Conservation (phyloP, 2,113 vertebrate genomes). For the Sphyrna mokarran region DNA sequence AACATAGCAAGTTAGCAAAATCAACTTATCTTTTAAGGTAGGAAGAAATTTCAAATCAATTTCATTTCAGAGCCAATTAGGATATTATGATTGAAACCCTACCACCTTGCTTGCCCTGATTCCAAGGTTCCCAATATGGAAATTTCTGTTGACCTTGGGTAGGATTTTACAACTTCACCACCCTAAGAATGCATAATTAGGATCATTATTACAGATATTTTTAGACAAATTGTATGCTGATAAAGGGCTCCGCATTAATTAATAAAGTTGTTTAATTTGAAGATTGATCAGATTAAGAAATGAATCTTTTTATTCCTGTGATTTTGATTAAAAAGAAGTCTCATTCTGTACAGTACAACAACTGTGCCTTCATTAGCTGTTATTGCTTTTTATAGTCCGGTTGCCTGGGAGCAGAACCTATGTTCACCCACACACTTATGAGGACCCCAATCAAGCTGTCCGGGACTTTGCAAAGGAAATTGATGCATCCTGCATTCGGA, state of each 20-base stretch:
- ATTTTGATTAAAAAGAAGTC: background rate
- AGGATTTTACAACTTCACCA: too few species aligned
- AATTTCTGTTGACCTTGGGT: too few species aligned
- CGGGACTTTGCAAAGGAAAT: slow-evolving; percentile 72
- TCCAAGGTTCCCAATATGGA: too few species aligned
- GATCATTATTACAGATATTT: background rate
- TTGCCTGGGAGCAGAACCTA: slow-evolving; percentile 66
- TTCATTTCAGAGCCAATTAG: background rate
- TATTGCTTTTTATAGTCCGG: slow-evolving; percentile 52
- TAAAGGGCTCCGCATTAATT: background rate
- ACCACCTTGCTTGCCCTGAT: too few species aligned
- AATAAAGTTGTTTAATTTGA: background rate
- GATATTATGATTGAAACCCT: background rate
- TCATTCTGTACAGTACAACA: background rate
- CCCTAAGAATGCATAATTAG: background rate
- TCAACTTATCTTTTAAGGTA: background rate
- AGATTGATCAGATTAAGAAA: background rate
- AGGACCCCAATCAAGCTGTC: slow-evolving; percentile 69
- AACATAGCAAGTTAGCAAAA: background rate
- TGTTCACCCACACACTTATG: slow-evolving; percentile 69
- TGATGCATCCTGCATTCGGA: slow-evolving; percentile 65
- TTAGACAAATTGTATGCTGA: background rate
- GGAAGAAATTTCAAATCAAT: background rate
- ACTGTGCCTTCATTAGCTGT: background rate
- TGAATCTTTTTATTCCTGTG: background rate